These are phyloP conservation scores for Meiosimyza decipiens DNA, from an alignment of 2,888 invertebrate genomes.

Conservation along the genomic window DNA sequence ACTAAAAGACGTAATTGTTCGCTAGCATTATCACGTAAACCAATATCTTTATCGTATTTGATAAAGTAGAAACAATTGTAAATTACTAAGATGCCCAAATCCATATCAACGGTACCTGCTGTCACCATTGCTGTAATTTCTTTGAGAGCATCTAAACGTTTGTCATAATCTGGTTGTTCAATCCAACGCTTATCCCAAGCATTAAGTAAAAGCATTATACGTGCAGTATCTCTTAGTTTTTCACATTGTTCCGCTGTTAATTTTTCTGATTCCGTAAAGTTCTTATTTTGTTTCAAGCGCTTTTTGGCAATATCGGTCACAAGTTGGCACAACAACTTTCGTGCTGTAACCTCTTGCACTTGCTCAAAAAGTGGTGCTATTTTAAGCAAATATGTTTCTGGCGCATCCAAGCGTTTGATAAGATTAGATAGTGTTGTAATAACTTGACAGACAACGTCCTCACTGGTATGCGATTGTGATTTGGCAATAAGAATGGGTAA, in stretches of 20 bases:
- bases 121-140: constrained; percentile 70
- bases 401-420: constrained; percentile 74
- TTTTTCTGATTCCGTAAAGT: neutral
- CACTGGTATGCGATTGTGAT: constrained; percentile 71
- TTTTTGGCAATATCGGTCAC: constrained; percentile 72
- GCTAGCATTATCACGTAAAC: constrained; percentile 81
- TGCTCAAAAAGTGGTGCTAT: constrained; percentile 80
- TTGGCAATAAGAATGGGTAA: constrained; percentile 79
- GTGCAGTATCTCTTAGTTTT: constrained; percentile 67
- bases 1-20: constrained; percentile 79
- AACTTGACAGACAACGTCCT: constrained; percentile 77
- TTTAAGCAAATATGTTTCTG: constrained; percentile 75
- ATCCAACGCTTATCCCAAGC: constrained; percentile 88
- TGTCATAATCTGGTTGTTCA: constrained; percentile 93
- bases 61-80: constrained; percentile 86
- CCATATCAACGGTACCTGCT: constrained; percentile 69
- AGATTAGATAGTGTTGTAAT: constrained; percentile 81
- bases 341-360: constrained; percentile 73
- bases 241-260: constrained; percentile 39
- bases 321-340: constrained; percentile 76
- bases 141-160: constrained; percentile 82
- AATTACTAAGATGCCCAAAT: constrained; percentile 78
- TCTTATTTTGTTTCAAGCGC: constrained; percentile 47
- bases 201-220: constrained; percentile 78
- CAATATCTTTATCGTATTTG: constrained; percentile 83